Base-by-base conservation (phyloP, 2,888 invertebrate species). In the Athalia cordata region DNA sequence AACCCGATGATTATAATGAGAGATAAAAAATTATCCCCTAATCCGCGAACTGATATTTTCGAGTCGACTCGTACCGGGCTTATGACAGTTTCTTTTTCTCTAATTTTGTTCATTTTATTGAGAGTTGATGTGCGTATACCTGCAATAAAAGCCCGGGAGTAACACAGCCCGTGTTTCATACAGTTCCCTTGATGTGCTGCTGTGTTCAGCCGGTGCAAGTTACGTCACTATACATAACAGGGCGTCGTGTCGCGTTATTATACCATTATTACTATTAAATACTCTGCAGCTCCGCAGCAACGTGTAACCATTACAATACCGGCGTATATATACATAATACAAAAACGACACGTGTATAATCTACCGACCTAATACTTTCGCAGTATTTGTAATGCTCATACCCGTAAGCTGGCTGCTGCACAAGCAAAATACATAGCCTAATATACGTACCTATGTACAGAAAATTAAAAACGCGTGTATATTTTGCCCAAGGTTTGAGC, bases 191-290 rank as follows among this genome's bases (percentile, higher is more conserved):
- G 57, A 72, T 72, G 72, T 72, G 72, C 72, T 72, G 72, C 72
- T 59, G 13, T 29, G 45, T 45, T 57, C 43, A 15, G 9, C 2
- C 45, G 9, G 3, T 5, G 7, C 5, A 11, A 68, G 45, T 72
- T 72, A 72, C 72, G 72, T 72, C 72, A 72, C 47, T 72, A 29
- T 29, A n/a, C 49, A 9, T 0, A 7, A 8, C 50, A 15, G 59
- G 45, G n/a, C 47, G 52, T 72, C 72, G 72, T 72, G 59, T 45
- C 59, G 59, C 72, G 72, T 55, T 68, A 68, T 68, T 68, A 72
- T 72, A 59, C 47, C 45, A 72, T 72, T 72, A 72, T 59, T 72
- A 47, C 59, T 59, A 72, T 72, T 45, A 59, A 72, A 72, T 15
- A 72, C 57, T 47, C 45, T 55, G 55, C 55, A 7, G 11, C 43